These are phyloP conservation scores for Apodemia duryi DNA, from an alignment of 2,888 invertebrate species.

Conservation along the genomic window DNA sequence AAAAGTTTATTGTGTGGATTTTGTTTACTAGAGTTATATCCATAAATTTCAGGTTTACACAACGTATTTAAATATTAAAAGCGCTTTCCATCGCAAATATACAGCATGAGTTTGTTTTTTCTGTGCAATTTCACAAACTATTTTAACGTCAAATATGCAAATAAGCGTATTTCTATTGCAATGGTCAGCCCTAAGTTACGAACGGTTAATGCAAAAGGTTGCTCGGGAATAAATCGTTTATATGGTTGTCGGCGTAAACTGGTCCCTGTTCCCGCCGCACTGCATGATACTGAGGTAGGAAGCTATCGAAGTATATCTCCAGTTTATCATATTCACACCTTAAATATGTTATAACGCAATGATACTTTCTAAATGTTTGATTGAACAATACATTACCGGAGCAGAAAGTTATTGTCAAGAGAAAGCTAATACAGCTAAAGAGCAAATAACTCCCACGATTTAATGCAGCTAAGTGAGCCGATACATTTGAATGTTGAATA, in stretches of 20 bases:
- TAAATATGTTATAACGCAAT: constrained; percentile 1
- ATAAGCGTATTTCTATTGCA: constrained; percentile 2
- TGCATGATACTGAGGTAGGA: constrained; percentile 52
- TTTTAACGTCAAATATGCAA: constrained; percentile 3
- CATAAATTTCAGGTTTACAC: too few relatives aligned
- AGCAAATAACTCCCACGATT: constrained; percentile 29
- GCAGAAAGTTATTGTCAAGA: constrained; percentile 21
- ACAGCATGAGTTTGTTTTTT: too few relatives aligned
- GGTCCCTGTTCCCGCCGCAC: constrained; percentile 58
- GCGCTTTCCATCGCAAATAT: too few relatives aligned
- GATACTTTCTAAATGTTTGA: constrained; percentile 16
- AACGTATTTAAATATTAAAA: too few relatives aligned
- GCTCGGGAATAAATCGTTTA: constrained; percentile 77
- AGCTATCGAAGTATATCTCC: constrained; percentile 34
- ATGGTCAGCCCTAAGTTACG: constrained; percentile 61
- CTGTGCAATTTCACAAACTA: constrained; percentile 15
- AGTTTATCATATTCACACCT: constrained; percentile 25
- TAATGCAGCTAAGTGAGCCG: constrained; percentile 29
- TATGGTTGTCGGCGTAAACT: constrained; percentile 79
- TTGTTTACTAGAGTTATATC: too few relatives aligned
- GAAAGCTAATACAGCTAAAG: constrained; percentile 19
- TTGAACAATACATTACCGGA: constrained; percentile 19
- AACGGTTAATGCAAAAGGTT: constrained; percentile 77
- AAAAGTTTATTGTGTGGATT: too few relatives aligned
- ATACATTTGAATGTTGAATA: constrained; percentile 37